These are phyloP conservation scores for Chromoteleia sp. DNA, from an alignment of 2,888 invertebrate genomes.

Conservation along the genomic window DNA sequence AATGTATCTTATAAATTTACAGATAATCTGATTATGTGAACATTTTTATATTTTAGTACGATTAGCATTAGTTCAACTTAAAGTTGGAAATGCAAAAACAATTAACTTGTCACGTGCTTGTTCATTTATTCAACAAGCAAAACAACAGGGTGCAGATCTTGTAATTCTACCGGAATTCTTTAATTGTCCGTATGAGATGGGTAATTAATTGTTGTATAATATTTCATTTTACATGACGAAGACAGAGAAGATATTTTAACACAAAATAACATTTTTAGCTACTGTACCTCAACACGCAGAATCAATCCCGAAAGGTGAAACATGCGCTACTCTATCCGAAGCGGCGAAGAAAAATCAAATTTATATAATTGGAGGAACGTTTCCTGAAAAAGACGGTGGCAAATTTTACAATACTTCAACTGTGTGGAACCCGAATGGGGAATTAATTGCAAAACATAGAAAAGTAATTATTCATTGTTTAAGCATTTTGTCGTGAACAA, in stretches of 20 bases:
- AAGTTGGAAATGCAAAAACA: slow-evolving; percentile 90
- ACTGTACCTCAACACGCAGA: slow-evolving; percentile 95
- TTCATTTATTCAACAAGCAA: slow-evolving; percentile 90
- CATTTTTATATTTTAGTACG: slow-evolving; percentile 86
- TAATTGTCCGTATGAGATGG: slow-evolving; percentile 96
- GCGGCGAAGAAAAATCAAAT: slow-evolving; percentile 91
- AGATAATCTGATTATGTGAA: too few relatives aligned
- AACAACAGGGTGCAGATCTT: slow-evolving; percentile 87
- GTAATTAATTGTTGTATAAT: too few relatives aligned
- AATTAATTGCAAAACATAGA: slow-evolving; percentile 91
- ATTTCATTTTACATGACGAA: too few relatives aligned
- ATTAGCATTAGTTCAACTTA: slow-evolving; percentile 93
- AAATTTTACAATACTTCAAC: slow-evolving; percentile 95
- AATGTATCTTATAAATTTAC: too few relatives aligned
- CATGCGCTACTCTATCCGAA: slow-evolving; percentile 89
- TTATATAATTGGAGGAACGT: slow-evolving; percentile 95
- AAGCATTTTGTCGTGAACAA: too few relatives aligned
- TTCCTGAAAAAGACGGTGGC: slow-evolving; percentile 91
- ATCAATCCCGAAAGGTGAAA: slow-evolving; percentile 91
- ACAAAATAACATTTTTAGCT: slow-evolving; percentile 82
- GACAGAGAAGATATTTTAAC: too few relatives aligned
- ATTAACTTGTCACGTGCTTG: slow-evolving; percentile 91
- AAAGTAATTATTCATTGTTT: too few relatives aligned
- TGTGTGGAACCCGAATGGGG: slow-evolving; percentile 92
- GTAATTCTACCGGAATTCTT: slow-evolving; percentile 95